Base-by-base conservation (phyloP, 2,888 invertebrate genomes). In the Cryptocephalus moraei region DNA sequence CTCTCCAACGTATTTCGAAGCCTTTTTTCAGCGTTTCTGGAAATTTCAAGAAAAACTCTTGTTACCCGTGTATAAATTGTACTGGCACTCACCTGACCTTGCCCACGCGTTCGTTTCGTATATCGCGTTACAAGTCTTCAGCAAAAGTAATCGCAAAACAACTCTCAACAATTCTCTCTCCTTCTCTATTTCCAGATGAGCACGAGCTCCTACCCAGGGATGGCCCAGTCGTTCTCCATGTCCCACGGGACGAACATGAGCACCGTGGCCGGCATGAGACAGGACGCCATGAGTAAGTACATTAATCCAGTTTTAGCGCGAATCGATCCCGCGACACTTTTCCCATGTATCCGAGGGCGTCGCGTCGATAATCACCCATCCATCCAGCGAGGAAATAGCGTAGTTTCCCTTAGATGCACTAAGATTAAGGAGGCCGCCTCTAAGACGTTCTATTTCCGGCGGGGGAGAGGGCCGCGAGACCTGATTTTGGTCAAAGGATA, bases 141-240 rank as follows among this genome's bases (percentile, higher is more conserved):
- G n/a, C n/a, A n/a, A n/a, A n/a, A n/a, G n/a, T n/a, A n/a, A n/a
- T n/a, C n/a, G n/a, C n/a, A n/a, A n/a, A n/a, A n/a, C n/a, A n/a
- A n/a, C n/a, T n/a, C n/a, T n/a, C n/a, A n/a, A n/a, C n/a, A n/a
- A n/a, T n/a, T n/a, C 22, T 22, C 2, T 13, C 3, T 36, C n/a
- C 9, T 41, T 34, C 32, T 40, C 39, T n/a, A 8, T 38, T 80
- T 80, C 39, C 84, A 94, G 82, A 94, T 94, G 94, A 87, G 88
- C 48, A 85, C 90, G 41, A 84, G 90, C 64, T 88, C 91, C 43
- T 93, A 93, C 71, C 91, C 92, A 44, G 82, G 85, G 54, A 93
- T 94, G 90, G 87, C 89, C 14, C 94, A 94, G 70, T 91, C 91
- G 42, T 95, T 94, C 75, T 88, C 91, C 52, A 93, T 94, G 91